Base-by-base conservation (phyloP, 2,797 vertebrate species). In the Myioborus melanocephalus region DNA sequence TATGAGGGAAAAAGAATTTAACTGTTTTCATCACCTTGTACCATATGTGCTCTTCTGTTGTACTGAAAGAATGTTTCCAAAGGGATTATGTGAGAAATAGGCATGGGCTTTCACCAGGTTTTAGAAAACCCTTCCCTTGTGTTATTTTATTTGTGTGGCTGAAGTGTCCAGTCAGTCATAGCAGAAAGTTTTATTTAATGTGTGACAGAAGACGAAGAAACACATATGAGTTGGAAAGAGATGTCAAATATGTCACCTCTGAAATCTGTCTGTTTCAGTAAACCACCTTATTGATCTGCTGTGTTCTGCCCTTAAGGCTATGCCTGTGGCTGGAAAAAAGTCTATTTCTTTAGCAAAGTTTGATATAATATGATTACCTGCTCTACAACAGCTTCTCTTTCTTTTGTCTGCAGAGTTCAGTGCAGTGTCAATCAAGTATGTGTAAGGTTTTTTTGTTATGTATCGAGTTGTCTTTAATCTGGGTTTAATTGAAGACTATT, bases 351-450 rank as follows among this genome's bases (percentile, higher is more conserved):
- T 83, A 75, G 95, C 92, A 96, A 93, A 57, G 86, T 87, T 75
- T 94, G 39, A 44, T 96, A 68, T 95, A 81, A 95, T 93, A 80
- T 82, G 87, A 85, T 93, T 64, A 34, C 71, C 60, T 95, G 76
- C 64, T 96, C 69, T 72, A 24, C 90, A 96, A 68, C 82, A 95
- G 94, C 89, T 82, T 93, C n/a, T 83, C 34, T 78, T 56, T 72
- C 44, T 93, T 81, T 65, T 32, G 20, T 55, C 75, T 73, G 5
- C 65, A 6, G 35, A 81, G 34, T 63, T 50, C 50, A 65, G 6
- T 89, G 47, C 32, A 22, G 30, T 24, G 26, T 57, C 57, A 44
- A 20, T 76, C 83, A 61, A 64, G n/a, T 20, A 22, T 18, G 18
- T 19, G 1, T 41, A 70, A 53, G 28, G 20, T 8, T 77, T 79